phyloP scores from a whole-genome alignment of 2,797 vertebrate genomes.

The Tapera naevia region DNA sequence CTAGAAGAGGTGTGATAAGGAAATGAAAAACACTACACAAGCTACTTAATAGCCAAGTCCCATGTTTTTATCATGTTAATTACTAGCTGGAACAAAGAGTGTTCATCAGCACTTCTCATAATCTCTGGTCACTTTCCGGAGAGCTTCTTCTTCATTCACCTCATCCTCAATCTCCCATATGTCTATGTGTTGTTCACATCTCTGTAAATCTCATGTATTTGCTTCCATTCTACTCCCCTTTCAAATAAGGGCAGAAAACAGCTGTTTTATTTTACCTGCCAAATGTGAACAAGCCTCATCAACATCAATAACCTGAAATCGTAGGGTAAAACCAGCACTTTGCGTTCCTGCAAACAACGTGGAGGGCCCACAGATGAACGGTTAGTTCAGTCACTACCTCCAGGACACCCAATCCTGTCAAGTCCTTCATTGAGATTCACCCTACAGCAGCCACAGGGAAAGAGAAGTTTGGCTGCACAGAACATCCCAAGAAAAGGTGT shows the following conservation, averaged over 20 bases:
- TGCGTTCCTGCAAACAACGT: neutral
- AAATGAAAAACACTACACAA: neutral
- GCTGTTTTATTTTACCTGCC: neutral
- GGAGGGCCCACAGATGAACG: neutral
- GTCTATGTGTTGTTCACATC: neutral
- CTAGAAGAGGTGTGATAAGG: neutral
- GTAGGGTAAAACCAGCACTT: neutral
- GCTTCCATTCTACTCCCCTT: neutral
- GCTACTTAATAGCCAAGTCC: neutral
- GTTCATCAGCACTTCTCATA: neutral
- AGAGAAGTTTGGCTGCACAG: neutral
- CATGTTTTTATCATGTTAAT: neutral
- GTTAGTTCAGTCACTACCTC: neutral
- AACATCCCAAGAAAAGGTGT: neutral
- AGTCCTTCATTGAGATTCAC: neutral
- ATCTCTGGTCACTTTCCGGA: neutral
- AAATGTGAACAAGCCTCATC: neutral
- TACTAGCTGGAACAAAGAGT: neutral
- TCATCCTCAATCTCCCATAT: neutral
- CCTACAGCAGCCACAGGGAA: neutral
- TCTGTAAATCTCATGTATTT: neutral
- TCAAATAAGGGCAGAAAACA: neutral
- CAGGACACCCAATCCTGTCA: neutral
- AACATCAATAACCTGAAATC: neutral
- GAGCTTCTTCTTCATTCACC: neutral